Evolutionary conservation across 2,113 vertebrate genomes (phyloP).

Genomic region (Panurus biarmicus): DNA sequence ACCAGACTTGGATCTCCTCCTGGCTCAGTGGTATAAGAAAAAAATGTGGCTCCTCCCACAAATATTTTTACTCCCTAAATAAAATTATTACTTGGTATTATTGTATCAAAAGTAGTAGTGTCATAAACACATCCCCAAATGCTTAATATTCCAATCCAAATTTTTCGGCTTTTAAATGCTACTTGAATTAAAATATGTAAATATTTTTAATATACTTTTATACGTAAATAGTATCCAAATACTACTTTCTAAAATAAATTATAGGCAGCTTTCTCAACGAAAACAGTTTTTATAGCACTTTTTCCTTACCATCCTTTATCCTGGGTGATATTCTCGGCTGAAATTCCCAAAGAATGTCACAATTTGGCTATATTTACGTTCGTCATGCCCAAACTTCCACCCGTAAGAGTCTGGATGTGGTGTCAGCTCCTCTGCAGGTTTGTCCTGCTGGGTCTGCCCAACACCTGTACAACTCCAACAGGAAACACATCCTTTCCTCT

Average conservation of each 20-base stretch:
- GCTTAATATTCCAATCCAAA: no score
- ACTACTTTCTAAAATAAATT: neutral
- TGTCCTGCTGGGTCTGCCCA: no score
- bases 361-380: neutral
- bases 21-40: neutral
- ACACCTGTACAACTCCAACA: neutral
- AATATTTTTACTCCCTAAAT: no score
- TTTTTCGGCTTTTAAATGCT: no score
- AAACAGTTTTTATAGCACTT: neutral
- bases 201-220: no score
- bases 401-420: rapidly evolving
- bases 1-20: neutral
- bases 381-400: neutral
- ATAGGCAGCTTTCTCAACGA: neutral
- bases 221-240: no score
- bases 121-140: no score
- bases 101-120: no score
- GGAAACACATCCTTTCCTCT: neutral
- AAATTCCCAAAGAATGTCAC: neutral
- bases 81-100: no score
- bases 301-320: neutral
- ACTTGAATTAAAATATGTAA: no score
- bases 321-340: neutral
- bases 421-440: no score
- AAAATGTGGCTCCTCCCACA: neutral